Evolutionary conservation across 1,140 invertebrate genomes (phyloP).

Genomic region (Schlechtendalia chinensis): DNA sequence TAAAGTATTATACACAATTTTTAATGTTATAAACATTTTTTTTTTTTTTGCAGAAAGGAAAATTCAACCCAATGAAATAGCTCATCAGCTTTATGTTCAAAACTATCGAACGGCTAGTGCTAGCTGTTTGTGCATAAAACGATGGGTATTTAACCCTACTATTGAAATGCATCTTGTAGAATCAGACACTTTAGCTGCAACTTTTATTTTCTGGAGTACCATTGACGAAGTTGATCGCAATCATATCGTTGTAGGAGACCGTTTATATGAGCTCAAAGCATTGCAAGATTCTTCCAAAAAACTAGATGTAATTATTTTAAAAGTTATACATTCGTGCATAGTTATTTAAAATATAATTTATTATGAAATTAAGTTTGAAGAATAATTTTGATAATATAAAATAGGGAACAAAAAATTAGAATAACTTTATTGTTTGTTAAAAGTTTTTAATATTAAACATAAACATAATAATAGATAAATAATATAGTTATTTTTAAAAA

Average conservation of each 20-base stretch:
- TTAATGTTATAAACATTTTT: background rate
- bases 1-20: background rate
- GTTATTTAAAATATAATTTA: too few relatives aligned
- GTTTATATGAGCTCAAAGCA: slow-evolving; percentile 92
- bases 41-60: slow-evolving; percentile 75
- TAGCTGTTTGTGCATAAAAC: slow-evolving; percentile 88
- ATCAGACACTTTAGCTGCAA: slow-evolving; percentile 64
- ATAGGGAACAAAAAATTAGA: too few relatives aligned
- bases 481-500: slow-evolving; percentile 53
- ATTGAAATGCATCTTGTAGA: slow-evolving; percentile 71
- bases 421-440: too few relatives aligned
- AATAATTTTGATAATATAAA: too few relatives aligned
- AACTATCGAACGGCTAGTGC: slow-evolving; percentile 98
- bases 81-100: slow-evolving; percentile 96
- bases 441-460: too few relatives aligned
- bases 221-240: slow-evolving; percentile 94
- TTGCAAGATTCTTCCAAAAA: slow-evolving; percentile 86
- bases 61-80: slow-evolving; percentile 88
- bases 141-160: slow-evolving; percentile 87
- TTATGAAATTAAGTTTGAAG: too few relatives aligned
- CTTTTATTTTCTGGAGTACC: slow-evolving; percentile 78
- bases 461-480: too few relatives aligned
- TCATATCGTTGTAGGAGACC: slow-evolving; percentile 82
- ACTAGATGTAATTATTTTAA: slow-evolving; percentile 63
- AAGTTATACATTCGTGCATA: too few relatives aligned